Evolutionary conservation across 2,797 vertebrate species (phyloP).

Genomic region (Bothrops alternatus): DNA sequence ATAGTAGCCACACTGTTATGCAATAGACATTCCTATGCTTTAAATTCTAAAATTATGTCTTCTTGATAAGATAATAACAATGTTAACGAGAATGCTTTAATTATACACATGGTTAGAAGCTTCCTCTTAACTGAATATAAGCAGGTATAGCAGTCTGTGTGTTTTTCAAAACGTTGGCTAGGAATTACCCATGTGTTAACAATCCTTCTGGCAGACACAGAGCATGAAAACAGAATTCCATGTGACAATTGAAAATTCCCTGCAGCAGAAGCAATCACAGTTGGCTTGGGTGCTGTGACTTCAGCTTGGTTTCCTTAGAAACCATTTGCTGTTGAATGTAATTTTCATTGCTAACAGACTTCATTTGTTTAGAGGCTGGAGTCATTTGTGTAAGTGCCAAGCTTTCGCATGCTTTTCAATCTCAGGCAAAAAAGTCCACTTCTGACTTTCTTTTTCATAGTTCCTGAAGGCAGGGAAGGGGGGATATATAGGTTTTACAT

Average conservation of each 20-base stretch:
- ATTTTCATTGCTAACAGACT: constrained; percentile 57
- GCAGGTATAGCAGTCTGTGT: constrained; percentile 17
- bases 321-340: constrained; percentile 52
- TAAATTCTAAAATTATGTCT: neutral
- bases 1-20: neutral
- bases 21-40: neutral
- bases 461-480: neutral
- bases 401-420: constrained; percentile 40
- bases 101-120: constrained; percentile 14
- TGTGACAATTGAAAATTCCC: constrained; percentile 49
- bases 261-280: constrained; percentile 47
- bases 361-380: constrained; percentile 42
- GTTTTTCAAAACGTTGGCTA: constrained; percentile 41
- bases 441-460: constrained; percentile 29
- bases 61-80: neutral
- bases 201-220: constrained; percentile 52
- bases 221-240: constrained; percentile 60
- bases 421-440: constrained; percentile 10
- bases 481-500: neutral
- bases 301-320: constrained; percentile 61
- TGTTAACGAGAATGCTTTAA: neutral
- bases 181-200: constrained; percentile 55
- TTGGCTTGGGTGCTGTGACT: constrained; percentile 35
- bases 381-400: constrained; percentile 53
- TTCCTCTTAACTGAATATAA: constrained; percentile 30